Evolutionary conservation across 2,797 vertebrate species (phyloP).

Genomic region (Acestrorhynchus altus): DNA sequence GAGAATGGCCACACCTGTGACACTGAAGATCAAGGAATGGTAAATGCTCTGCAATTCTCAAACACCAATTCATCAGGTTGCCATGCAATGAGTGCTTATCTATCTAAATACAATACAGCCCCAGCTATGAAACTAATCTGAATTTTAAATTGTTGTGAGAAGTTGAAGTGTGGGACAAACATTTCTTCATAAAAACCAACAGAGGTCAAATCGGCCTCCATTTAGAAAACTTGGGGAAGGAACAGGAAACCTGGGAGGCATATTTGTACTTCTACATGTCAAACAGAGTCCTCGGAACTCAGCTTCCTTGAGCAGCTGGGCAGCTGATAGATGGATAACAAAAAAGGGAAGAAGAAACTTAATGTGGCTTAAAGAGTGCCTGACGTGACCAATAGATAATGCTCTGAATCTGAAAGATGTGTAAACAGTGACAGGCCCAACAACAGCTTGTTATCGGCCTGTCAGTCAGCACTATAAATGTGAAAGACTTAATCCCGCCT

Average conservation of each 20-base stretch:
- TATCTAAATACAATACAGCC: too few relatives aligned
- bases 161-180: too few relatives aligned
- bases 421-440: background rate
- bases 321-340: conserved; percentile 2
- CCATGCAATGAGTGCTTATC: too few relatives aligned
- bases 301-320: background rate
- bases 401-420: background rate
- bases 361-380: background rate
- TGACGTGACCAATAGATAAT: background rate
- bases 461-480: background rate
- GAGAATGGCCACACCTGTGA: too few relatives aligned
- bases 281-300: background rate
- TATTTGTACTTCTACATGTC: background rate
- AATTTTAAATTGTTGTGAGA: too few relatives aligned
- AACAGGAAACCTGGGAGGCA: too few relatives aligned
- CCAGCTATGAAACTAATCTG: too few relatives aligned
- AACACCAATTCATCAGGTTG: too few relatives aligned
- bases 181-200: background rate
- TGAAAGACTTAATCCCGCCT: conserved; percentile 2
- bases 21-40: too few relatives aligned
- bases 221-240: background rate
- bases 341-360: background rate
- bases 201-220: background rate
- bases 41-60: too few relatives aligned
- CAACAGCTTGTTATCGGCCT: background rate